Evolutionary conservation across 1,140 invertebrate genomes (phyloP), one percentile per base, ranked within the genome.

Genomic region (Aphelinus certus): DNA sequence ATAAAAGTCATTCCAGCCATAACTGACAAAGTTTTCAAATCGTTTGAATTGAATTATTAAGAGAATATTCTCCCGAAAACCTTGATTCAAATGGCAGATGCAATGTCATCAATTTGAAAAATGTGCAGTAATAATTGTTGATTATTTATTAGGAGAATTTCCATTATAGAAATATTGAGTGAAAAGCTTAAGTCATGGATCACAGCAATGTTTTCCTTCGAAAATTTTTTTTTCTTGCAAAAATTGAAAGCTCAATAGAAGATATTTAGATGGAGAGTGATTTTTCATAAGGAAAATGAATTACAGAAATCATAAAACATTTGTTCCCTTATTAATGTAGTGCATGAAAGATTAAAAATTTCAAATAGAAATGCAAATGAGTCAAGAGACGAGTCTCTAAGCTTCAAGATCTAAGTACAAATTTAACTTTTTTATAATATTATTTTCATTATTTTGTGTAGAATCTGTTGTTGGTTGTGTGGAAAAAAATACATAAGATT

Each of bases 391-490:
- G 73, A 57, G 66, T 69, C 51, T 75, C 66, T 74, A 65, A 62
- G 65, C 65, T 73, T 45, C 26, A 67, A 70, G 53, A 43, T 26
- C 26, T 26, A 26, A 26, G 26, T 26, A 26, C 26, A 73, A 9
- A 66, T 71, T 67, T 77, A 10, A 63, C 42, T 57, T 77, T 55
- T 71, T 70, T 51, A 63, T 6, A 43, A 63, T 61, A 77, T 73
- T 56, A 65, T 76, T 66, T 71, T 78, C 71, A 55, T 69, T 7
- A 74, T 74, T 69, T 68, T 76, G 57, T 63, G 48, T 79, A 75
- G 75, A 80, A 82, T 82, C 75, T 78, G 80, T 75, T 79, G 26
- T 26, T 26, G 0, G 26, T 26, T 26, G 26, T 26, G 26, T 26
- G 26, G 26, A 26, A 26, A 26, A 26, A n/a, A n/a, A n/a, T n/a